Conservation (phyloP, 2,888 invertebrate genomes). For the Imbricaverruca yamaguchii region DNA sequence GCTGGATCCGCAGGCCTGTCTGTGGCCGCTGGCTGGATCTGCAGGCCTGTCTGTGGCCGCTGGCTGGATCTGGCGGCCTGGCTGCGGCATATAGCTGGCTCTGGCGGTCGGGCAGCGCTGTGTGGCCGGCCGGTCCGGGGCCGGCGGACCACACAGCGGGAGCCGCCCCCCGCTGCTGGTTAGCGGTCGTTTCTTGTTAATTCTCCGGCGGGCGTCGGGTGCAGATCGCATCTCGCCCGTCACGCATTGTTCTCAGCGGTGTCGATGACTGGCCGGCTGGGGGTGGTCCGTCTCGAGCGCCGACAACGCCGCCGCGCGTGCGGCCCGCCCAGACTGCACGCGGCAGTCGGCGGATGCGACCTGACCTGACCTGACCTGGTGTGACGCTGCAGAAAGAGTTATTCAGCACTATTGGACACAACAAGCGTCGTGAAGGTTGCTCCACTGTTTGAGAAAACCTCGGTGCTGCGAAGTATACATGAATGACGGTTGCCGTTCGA, state of each 20-base stretch:
- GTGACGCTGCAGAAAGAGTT: no score
- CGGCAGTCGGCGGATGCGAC: background rate
- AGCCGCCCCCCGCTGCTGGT: background rate
- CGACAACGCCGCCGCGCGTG: background rate
- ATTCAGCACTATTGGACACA: no score
- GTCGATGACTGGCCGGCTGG: background rate
- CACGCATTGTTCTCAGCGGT: background rate
- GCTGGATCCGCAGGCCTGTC: no score
- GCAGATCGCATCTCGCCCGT: background rate
- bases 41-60: background rate
- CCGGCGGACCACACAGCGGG: background rate
- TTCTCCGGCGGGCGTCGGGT: background rate
- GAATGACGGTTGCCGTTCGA: no score
- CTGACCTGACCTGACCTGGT: no score
- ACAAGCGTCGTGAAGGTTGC: no score
- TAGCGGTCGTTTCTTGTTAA: background rate
- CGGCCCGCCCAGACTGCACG: background rate
- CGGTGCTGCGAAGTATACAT: no score
- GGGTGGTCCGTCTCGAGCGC: background rate
- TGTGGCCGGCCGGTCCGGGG: background rate
- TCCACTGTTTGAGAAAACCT: no score
- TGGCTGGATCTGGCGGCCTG: background rate
- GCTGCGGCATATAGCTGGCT: no score
- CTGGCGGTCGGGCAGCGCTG: background rate
- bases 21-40: no score